These are phyloP conservation scores for Minunthozetes semirufus DNA, from an alignment of 2,888 invertebrate species.

Conservation along the genomic window DNA sequence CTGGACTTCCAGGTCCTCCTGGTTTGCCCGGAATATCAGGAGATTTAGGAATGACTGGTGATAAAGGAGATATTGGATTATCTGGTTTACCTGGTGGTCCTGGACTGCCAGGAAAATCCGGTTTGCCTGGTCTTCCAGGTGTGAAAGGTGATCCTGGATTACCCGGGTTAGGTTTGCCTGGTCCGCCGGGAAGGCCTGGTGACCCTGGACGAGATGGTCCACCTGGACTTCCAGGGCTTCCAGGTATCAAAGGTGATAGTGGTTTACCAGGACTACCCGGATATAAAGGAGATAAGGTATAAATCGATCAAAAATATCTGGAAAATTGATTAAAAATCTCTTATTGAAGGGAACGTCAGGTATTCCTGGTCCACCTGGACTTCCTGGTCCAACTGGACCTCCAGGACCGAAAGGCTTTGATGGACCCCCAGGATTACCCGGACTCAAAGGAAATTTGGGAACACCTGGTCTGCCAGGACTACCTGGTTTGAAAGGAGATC, in stretches of 20 bases:
- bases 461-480: neutral
- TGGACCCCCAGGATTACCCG: conserved; percentile 34
- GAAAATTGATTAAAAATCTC: neutral
- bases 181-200: conserved; percentile 53
- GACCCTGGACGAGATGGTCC: conserved; percentile 52
- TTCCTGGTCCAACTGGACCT: conserved; percentile 40
- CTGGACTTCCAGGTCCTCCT: conserved; percentile 41
- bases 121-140: conserved; percentile 41
- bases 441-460: neutral
- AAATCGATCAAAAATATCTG: neutral
- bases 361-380: conserved; percentile 40
- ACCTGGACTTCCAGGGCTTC: conserved; percentile 42
- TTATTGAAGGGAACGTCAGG: too few species aligned
- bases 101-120: conserved; percentile 40
- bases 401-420: conserved; percentile 36
- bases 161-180: conserved; percentile 46
- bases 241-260: conserved; percentile 53
- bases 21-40: conserved; percentile 41
- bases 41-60: conserved; percentile 41
- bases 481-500: conserved; percentile 41
- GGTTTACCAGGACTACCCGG: conserved; percentile 55
- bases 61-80: conserved; percentile 36
- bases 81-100: conserved; percentile 60
- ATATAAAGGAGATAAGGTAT: conserved; percentile 8
- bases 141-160: conserved; percentile 41